phyloP scores from a whole-genome alignment of 2,113 vertebrate species.

The Istiophorus platypterus region DNA sequence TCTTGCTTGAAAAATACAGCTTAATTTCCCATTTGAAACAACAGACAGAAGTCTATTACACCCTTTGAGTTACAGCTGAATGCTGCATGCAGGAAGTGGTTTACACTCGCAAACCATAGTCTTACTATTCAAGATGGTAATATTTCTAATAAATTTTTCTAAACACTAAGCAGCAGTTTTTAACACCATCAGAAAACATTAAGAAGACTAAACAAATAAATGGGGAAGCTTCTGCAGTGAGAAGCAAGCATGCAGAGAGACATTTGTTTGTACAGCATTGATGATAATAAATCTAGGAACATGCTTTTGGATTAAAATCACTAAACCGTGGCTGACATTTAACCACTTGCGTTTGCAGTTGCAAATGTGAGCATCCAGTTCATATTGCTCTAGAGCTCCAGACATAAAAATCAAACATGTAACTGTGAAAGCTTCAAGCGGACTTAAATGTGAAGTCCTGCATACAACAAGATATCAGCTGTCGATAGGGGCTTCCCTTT shows the following conservation, averaged over 20 bases:
- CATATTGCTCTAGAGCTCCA: neutral
- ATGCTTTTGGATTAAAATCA: conserved; percentile 10
- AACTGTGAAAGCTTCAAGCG: conserved; percentile 3
- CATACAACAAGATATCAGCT: neutral
- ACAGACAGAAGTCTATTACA: conserved; percentile 7
- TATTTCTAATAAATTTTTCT: conserved; percentile 26
- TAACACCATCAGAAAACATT: conserved; percentile 12
- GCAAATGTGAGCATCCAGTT: neutral
- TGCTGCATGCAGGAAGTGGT: conserved; percentile 38
- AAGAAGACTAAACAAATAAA: neutral
- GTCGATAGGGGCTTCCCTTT: neutral
- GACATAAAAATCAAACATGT: conserved; percentile 11
- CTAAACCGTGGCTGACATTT: conserved; percentile 14
- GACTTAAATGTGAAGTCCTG: conserved; percentile 14
- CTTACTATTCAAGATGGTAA: neutral
- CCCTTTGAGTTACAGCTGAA: conserved; percentile 15
- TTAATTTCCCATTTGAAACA: conserved; percentile 28
- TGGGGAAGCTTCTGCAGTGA: conserved; percentile 13
- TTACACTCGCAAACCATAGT: conserved; percentile 21
- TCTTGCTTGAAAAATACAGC: conserved; percentile 20
- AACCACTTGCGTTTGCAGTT: conserved; percentile 2
- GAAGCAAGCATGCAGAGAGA: conserved; percentile 4
- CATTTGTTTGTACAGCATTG: neutral
- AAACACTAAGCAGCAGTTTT: neutral
- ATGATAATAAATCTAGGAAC: conserved; percentile 25